These are phyloP conservation scores for Cyanoliseus patagonus DNA, from an alignment of 2,113 vertebrate genomes.

Conservation along the genomic window DNA sequence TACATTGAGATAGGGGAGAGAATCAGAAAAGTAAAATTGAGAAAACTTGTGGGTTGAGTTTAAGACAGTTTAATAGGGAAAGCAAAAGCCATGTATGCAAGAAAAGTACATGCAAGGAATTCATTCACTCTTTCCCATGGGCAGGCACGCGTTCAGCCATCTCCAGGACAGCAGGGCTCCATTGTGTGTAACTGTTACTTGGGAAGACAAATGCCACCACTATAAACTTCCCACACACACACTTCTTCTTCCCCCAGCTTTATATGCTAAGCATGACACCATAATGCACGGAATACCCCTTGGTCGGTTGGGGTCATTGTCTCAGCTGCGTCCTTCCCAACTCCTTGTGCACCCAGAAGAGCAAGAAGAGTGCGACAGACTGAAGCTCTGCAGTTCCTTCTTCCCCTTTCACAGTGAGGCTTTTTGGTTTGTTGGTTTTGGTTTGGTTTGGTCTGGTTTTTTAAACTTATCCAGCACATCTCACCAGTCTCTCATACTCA, in stretches of 20 bases:
- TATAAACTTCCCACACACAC: not conserved
- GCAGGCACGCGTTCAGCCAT: not conserved
- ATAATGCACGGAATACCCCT: not conserved
- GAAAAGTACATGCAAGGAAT: not conserved
- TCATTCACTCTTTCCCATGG: not conserved
- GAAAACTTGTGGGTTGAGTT: not conserved
- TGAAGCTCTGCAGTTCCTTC: not conserved
- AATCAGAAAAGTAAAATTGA: not conserved
- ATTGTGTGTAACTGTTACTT: not conserved
- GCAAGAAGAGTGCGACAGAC: not conserved
- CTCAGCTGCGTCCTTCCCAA: not conserved
- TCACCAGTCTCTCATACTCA: not conserved
- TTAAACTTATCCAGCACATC: not conserved
- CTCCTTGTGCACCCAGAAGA: not conserved
- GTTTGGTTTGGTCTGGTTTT: not conserved
- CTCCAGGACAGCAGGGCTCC: not conserved
- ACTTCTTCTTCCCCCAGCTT: not conserved
- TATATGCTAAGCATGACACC: not conserved
- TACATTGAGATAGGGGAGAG: not conserved
- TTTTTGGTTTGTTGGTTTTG: not conserved
- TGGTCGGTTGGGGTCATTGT: not conserved
- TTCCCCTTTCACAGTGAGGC: not conserved
- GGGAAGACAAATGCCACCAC: not conserved
- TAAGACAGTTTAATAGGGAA: not conserved
- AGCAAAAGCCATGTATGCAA: not conserved